phyloP scores from a whole-genome alignment of 1,140 invertebrate species.

The Drosophila neocordata region DNA sequence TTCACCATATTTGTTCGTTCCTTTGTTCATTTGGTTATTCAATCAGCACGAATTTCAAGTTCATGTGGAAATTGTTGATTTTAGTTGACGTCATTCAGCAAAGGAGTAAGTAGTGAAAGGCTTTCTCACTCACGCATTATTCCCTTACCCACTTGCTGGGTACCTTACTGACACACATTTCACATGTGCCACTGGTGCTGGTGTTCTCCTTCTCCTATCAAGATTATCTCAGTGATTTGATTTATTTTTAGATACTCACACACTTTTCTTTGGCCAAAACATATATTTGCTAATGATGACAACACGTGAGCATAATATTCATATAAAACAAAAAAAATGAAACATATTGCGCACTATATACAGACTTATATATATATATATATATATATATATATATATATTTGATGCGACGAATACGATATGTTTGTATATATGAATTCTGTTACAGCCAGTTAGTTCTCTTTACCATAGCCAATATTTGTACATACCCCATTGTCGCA shows the following conservation, averaged over 20 bases:
- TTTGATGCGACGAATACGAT: no score
- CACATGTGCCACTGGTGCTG: background rate
- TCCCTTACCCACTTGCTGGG: no score
- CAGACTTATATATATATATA: background rate
- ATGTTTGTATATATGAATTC: no score
- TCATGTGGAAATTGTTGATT: background rate
- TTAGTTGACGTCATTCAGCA: background rate
- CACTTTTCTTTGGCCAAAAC: slow-evolving; percentile 9
- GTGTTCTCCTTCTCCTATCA: slow-evolving; percentile 1
- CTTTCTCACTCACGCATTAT: background rate
- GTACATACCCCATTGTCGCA: background rate
- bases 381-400: no score
- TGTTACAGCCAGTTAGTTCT: no score
- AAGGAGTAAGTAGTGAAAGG: background rate
- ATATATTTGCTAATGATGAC: slow-evolving; percentile 42
- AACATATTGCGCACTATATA: slow-evolving; percentile 57
- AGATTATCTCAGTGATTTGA: slow-evolving; percentile 1
- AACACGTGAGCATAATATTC: slow-evolving; percentile 74
- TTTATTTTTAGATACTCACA: slow-evolving; percentile 14
- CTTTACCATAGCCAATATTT: no score
- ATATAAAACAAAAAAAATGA: slow-evolving; percentile 49
- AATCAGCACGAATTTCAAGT: slow-evolving; percentile 2
- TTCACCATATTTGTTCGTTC: background rate
- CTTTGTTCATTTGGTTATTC: background rate
- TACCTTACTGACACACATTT: slow-evolving; percentile 46